Percentiles rank a stretch among this genome's conserved stretches.
These are phyloP conservation scores for Cheilosia vernalis DNA, from an alignment of 2,888 invertebrate species.

Conservation along the genomic window DNA sequence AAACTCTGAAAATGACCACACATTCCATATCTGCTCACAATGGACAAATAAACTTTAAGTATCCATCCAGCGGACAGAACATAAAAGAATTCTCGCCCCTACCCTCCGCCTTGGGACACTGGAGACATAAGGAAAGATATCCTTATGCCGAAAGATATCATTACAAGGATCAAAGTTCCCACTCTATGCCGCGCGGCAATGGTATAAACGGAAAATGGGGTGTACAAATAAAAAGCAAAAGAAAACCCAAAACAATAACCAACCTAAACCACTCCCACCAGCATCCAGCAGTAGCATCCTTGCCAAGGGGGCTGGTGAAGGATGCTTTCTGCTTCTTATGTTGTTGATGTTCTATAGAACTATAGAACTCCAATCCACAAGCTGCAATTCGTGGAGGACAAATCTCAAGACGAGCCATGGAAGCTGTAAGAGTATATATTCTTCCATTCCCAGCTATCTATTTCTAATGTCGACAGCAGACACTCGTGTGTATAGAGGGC, in stretches of 20 bases:
- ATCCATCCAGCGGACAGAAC: slow-evolving; percentile 63
- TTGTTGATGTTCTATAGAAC: slow-evolving; percentile 60
- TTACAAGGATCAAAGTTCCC: slow-evolving; percentile 73
- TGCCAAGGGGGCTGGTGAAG: slow-evolving; percentile 31
- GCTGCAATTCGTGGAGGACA: slow-evolving; percentile 73
- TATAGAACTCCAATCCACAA: slow-evolving; percentile 45
- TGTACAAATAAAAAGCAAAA: slow-evolving; percentile 52
- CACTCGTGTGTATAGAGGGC: slow-evolving; percentile 38
- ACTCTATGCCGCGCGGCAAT: slow-evolving; percentile 13
- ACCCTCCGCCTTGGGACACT: not conserved
- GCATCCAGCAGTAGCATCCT: slow-evolving; percentile 34
- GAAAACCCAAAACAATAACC: slow-evolving; percentile 72
- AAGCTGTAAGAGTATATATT: slow-evolving; percentile 62
- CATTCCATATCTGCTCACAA: slow-evolving; percentile 70
- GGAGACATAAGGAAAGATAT: slow-evolving; percentile 44
- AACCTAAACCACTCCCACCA: slow-evolving; percentile 72
- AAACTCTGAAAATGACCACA: slow-evolving; percentile 72
- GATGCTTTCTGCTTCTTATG: slow-evolving; percentile 63
- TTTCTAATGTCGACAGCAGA: slow-evolving; percentile 73
- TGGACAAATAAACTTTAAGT: slow-evolving; percentile 75
- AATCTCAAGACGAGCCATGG: slow-evolving; percentile 63
- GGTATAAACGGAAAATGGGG: slow-evolving; percentile 42
- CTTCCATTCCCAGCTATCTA: slow-evolving; percentile 61
- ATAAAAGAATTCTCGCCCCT: slow-evolving; percentile 48
- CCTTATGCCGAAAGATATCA: slow-evolving; percentile 70